phyloP scores from a whole-genome alignment of 2,888 invertebrate genomes.

The Notodonta ziczac region DNA sequence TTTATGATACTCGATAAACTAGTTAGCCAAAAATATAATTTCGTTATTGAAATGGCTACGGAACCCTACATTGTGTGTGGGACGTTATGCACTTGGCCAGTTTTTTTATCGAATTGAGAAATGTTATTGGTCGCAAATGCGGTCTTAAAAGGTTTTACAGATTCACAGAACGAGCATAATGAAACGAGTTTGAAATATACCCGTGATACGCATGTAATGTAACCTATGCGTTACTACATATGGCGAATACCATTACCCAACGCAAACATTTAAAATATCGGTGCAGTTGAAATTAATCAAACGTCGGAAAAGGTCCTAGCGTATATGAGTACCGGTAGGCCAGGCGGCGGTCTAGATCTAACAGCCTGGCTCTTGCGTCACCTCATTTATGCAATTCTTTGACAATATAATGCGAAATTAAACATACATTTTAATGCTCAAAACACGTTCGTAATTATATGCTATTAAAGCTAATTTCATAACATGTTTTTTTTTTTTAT shows the following conservation, averaged over 20 bases:
- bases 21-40: too few species aligned
- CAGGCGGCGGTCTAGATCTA: constrained; percentile 39
- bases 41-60: too few species aligned
- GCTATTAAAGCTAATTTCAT: constrained; percentile 22
- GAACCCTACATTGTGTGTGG: too few species aligned
- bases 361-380: constrained; percentile 35
- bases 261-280: constrained; percentile 28
- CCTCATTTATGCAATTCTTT: constrained; percentile 30
- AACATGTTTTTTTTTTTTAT: constrained; percentile 4
- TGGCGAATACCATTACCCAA: constrained; percentile 7
- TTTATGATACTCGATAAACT: too few species aligned
- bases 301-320: constrained; percentile 42
- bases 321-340: constrained; percentile 31
- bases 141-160: too few species aligned
- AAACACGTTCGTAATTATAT: constrained; percentile 24
- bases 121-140: too few species aligned
- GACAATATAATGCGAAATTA: constrained; percentile 25
- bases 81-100: too few species aligned
- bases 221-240: background rate
- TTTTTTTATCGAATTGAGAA: too few species aligned
- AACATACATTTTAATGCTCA: background rate
- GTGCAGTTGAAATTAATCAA: constrained; percentile 44
- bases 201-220: too few species aligned
- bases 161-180: too few species aligned
- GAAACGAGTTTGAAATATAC: too few species aligned